Percentiles rank a stretch among this genome's conserved stretches.
These are phyloP conservation scores for Bos taurus DNA, from an alignment of 2,113 vertebrate species.

Conservation along the genomic window ARS-UCD2.0 NC_037329.1:134488501-134489000, in stretches of 20 bases:
- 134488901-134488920: background rate
- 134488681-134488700: background rate
- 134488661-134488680: background rate
- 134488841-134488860: background rate
- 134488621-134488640: background rate
- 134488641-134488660: background rate
- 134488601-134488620: background rate
- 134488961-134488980: fast-evolving
- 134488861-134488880: background rate
- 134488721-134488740: background rate
- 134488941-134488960: background rate
- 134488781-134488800: background rate
- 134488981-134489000: fast-evolving
- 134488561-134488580: background rate
- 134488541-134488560: background rate
- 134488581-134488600: background rate
- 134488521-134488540: background rate
- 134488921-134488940: background rate
- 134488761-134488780: background rate
- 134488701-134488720: background rate
- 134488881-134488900: background rate
- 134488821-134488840: background rate
- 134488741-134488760: background rate
- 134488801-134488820: background rate
- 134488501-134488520: no score